Conservation (phyloP, 1,140 invertebrate species). For the Varroa destructor region DNA sequence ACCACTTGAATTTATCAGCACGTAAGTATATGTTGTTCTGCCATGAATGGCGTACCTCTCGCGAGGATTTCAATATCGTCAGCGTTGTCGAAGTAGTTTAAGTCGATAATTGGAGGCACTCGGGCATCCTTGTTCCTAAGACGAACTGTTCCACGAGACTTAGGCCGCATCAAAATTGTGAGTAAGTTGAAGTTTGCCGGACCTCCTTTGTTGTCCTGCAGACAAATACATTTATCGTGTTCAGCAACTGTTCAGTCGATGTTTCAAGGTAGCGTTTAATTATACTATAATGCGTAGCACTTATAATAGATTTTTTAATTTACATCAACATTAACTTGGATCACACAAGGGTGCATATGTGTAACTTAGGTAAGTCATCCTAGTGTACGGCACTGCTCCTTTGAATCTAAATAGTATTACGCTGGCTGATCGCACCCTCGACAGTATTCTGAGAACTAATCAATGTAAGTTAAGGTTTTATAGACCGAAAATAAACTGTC, state of each 20-base stretch:
- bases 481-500: too few relatives aligned
- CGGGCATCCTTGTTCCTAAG: constrained; percentile 46
- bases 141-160: constrained; percentile 53
- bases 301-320: too few relatives aligned
- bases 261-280: not conserved
- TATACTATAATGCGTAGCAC: too few relatives aligned
- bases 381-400: too few relatives aligned
- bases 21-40: constrained; percentile 42
- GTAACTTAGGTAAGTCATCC: too few relatives aligned
- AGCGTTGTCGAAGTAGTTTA: constrained; percentile 56
- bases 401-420: too few relatives aligned
- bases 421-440: too few relatives aligned
- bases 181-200: constrained; percentile 42
- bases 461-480: too few relatives aligned
- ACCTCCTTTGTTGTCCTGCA: not conserved
- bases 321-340: too few relatives aligned
- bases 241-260: not conserved
- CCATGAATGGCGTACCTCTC: constrained; percentile 40
- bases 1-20: too few relatives aligned
- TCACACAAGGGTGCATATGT: too few relatives aligned
- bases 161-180: constrained; percentile 56
- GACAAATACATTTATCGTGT: not conserved
- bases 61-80: constrained; percentile 46
- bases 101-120: constrained; percentile 58
- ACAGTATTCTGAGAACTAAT: too few relatives aligned